phyloP scores from a whole-genome alignment of 2,888 invertebrate species.

The Macrostomum cliftonense region DNA sequence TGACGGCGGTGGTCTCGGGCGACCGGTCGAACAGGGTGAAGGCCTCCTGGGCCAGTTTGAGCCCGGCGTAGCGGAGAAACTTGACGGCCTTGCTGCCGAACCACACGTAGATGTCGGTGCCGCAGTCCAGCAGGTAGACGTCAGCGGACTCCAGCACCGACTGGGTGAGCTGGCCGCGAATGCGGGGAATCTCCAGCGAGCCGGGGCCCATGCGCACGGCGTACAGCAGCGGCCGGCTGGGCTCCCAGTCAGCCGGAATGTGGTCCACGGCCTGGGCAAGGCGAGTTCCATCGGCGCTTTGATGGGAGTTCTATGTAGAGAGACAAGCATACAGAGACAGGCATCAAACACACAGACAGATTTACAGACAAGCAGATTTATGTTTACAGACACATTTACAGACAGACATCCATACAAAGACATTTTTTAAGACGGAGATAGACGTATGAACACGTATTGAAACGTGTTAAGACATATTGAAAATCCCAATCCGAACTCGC shows the following conservation, averaged over 20 bases:
- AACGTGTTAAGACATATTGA: no score
- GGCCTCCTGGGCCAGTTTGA: slow-evolving; percentile 85
- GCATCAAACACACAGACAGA: no score
- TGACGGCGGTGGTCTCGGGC: slow-evolving; percentile 50
- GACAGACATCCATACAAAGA: no score
- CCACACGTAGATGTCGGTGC: slow-evolving; percentile 84
- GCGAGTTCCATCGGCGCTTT: no score
- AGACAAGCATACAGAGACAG: no score
- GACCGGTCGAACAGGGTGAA: slow-evolving; percentile 65
- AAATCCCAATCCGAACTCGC: no score
- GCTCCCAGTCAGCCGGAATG: slow-evolving; percentile 28
- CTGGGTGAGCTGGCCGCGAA: slow-evolving; percentile 46
- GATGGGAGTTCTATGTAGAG: no score
- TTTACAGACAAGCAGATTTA: no score
- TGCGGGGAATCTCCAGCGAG: slow-evolving; percentile 83
- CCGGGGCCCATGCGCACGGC: slow-evolving; percentile 94
- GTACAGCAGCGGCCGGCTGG: slow-evolving; percentile 58
- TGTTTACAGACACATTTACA: no score
- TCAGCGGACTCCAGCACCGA: slow-evolving; percentile 64
- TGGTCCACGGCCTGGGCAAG: slow-evolving; percentile 7
- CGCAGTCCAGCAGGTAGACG: slow-evolving; percentile 88
- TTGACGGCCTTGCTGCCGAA: slow-evolving; percentile 92
- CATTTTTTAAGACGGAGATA: no score
- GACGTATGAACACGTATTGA: no score
- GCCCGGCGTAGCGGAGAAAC: slow-evolving; percentile 76